These are phyloP conservation scores for Hippoglossus hippoglossus DNA, from an alignment of 2,797 vertebrate genomes.

Conservation along the genomic window DNA sequence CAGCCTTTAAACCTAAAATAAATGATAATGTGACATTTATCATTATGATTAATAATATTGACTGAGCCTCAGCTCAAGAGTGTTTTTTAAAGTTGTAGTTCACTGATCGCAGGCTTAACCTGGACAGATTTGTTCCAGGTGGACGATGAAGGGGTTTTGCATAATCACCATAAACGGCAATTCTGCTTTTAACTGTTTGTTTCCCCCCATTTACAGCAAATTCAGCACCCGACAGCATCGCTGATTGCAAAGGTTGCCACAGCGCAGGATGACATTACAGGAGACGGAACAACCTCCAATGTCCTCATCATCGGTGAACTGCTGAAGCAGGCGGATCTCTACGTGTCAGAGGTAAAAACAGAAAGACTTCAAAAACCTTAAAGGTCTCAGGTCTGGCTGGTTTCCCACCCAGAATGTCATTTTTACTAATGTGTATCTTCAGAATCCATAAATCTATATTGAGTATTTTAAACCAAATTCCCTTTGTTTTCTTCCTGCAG, in stretches of 20 bases:
- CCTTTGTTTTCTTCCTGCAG: conserved; percentile 67
- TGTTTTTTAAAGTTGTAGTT: too few species aligned
- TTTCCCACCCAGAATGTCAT: not conserved
- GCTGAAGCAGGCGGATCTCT: conserved; percentile 96
- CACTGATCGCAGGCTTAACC: too few species aligned
- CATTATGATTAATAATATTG: too few species aligned
- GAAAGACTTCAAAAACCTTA: not conserved
- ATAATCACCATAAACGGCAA: too few species aligned
- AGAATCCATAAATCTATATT: too few species aligned
- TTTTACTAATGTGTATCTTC: not conserved
- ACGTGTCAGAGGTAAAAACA: conserved; percentile 92
- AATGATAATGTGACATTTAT: too few species aligned
- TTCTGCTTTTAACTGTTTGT: not conserved
- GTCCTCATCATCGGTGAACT: conserved; percentile 97
- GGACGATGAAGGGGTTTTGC: too few species aligned
- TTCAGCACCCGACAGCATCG: conserved; percentile 97
- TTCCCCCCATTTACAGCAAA: conserved; percentile 88
- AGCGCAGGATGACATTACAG: conserved; percentile 98
- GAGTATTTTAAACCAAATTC: not conserved
- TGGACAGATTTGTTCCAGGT: too few species aligned
- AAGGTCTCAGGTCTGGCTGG: not conserved
- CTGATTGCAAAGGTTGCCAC: conserved; percentile 98
- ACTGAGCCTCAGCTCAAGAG: too few species aligned
- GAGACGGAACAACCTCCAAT: conserved; percentile 98
- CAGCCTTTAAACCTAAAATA: too few species aligned